Base-by-base conservation (phyloP, 2,888 invertebrate species). In the Cantharis flavilabris region DNA sequence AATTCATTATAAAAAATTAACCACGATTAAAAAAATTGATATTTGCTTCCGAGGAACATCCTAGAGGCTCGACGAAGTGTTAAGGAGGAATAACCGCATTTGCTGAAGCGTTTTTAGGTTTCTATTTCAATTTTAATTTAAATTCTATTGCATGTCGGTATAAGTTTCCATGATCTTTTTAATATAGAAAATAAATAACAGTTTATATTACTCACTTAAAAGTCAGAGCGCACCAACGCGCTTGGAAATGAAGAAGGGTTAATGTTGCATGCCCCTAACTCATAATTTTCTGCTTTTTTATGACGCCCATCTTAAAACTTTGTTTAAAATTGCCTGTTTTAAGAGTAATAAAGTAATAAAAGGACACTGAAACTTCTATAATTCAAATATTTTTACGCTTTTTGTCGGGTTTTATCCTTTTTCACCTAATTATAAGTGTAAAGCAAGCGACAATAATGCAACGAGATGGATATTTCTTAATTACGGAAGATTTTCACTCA, bases 271-370 rank as follows among this genome's bases (percentile, higher is more conserved):
- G 76, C 76, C 74, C 75, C 76, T 76, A 78, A 76, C 76, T 76
- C 78, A 76, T 78, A 78, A 78, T 78, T 78, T 76, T 75, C 71
- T 73, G 63, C 73, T 76, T 78, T 78, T 78, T 78, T 78, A 78
- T 74, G 78, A 70, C 76, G 71, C 73, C 71, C 76, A 76, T 76
- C 76, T 78, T 73, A 78, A 78, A 78, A 76, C 73, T 78, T 78
- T 78, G 78, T 76, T 76, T 78, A 76, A 78, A 78, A 78, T 76
- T 78, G 78, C 78, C 76, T 71, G 76, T 76, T 78, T 78, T 71
- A 73, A 67, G 64, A 76, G 78, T 73, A 76, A 78, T 78, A 78
- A 78, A 76, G 78, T 78, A 76, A 78, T 78, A 78, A 78, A 78
- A 76, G 78, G 78, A 76, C 76, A 78, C 67, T 78, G 78, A 78